phyloP scores from a whole-genome alignment of 2,888 invertebrate species.

The Melinaea menophilus region DNA sequence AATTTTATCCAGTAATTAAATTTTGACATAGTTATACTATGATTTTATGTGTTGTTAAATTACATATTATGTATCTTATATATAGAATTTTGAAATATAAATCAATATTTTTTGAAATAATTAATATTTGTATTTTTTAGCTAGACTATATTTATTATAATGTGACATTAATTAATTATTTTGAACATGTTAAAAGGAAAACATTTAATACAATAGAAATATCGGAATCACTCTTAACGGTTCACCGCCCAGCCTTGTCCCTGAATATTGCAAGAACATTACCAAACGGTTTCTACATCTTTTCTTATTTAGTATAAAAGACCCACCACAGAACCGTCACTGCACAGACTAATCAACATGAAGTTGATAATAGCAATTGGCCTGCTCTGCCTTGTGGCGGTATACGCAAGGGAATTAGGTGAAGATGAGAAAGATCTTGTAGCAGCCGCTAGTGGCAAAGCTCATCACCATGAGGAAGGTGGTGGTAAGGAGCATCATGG shows the following conservation, averaged over 20 bases:
- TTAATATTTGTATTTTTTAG: no score
- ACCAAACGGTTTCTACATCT: slow-evolving; percentile 66
- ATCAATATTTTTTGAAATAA: no score
- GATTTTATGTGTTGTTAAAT: neutral
- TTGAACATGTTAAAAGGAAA: slow-evolving; percentile 15
- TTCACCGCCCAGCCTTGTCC: slow-evolving; percentile 50
- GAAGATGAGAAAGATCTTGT: slow-evolving; percentile 66
- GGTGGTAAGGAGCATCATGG: slow-evolving; percentile 68
- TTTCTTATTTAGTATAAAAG: slow-evolving; percentile 64
- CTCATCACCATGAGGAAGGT: slow-evolving; percentile 61
- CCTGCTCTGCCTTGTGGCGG: slow-evolving; percentile 64
- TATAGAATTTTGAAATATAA: no score
- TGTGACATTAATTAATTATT: slow-evolving; percentile 16
- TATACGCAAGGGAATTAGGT: slow-evolving; percentile 55
- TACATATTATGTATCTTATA: neutral
- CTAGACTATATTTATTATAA: no score
- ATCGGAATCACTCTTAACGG: slow-evolving; percentile 51
- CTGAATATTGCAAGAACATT: slow-evolving; percentile 54
- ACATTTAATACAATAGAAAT: slow-evolving; percentile 33
- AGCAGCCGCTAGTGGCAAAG: slow-evolving; percentile 62
- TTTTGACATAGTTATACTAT: neutral
- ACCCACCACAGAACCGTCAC: slow-evolving; percentile 39
- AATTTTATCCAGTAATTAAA: no score
- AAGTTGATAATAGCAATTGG: slow-evolving; percentile 61
- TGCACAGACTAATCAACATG: slow-evolving; percentile 61